Evolutionary conservation across 1,140 invertebrate genomes (phyloP).

Genomic region (Tenebrio molitor): DNA sequence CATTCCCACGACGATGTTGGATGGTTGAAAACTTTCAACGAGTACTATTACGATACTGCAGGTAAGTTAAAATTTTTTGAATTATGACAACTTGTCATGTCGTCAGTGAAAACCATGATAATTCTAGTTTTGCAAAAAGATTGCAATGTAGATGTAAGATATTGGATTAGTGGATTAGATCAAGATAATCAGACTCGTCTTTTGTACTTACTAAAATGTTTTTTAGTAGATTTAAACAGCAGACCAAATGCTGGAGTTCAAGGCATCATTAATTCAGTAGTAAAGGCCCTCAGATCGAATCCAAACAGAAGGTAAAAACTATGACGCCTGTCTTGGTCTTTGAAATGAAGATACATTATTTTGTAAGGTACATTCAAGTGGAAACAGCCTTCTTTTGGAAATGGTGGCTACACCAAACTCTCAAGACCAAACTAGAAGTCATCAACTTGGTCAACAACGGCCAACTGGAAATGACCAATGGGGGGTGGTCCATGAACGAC

Average conservation of each 20-base stretch:
- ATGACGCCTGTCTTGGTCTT: too few species aligned
- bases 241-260: constrained; percentile 70
- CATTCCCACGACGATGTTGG: constrained; percentile 84
- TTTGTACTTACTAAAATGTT: too few species aligned
- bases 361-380: constrained; percentile 63
- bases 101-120: too few species aligned
- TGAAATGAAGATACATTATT: too few species aligned
- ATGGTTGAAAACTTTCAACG: too few species aligned
- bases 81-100: too few species aligned
- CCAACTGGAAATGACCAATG: constrained; percentile 82
- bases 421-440: constrained; percentile 67
- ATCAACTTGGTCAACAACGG: constrained; percentile 70
- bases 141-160: too few species aligned
- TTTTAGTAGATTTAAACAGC: not conserved
- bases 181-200: too few species aligned
- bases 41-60: constrained; percentile 60
- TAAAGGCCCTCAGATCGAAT: constrained; percentile 79
- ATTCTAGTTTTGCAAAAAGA: not conserved
- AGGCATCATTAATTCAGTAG: constrained; percentile 77
- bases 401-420: constrained; percentile 79
- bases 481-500: constrained; percentile 86
- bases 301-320: constrained; percentile 75
- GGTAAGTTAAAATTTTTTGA: not conserved
- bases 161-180: too few species aligned
- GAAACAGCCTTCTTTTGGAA: too few species aligned